These are phyloP conservation scores for Gambusia yucatana DNA, from an alignment of 2,797 vertebrate species.

Conservation along the genomic window DNA sequence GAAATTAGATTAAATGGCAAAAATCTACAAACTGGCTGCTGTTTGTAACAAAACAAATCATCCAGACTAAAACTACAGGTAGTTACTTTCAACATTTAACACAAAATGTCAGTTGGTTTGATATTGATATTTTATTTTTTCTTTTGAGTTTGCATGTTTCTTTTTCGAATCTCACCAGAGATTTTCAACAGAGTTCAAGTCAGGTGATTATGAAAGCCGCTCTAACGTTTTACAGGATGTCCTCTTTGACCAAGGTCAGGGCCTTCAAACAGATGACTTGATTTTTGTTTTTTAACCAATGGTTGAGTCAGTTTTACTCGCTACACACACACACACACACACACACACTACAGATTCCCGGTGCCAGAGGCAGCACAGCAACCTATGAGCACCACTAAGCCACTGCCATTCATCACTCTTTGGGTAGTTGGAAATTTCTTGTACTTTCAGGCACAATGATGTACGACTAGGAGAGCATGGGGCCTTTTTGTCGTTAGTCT, in stretches of 20 bases:
- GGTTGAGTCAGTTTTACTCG: background rate
- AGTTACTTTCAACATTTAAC: background rate
- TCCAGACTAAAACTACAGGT: background rate
- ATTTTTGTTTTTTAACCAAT: too few species aligned
- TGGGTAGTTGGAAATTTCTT: background rate
- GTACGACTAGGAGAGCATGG: background rate
- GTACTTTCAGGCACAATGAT: background rate
- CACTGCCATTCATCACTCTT: background rate
- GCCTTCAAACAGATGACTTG: too few species aligned
- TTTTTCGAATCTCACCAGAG: background rate
- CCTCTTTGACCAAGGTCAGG: background rate
- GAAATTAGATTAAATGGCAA: background rate
- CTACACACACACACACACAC: background rate
- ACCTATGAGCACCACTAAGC: background rate
- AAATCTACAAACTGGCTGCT: background rate
- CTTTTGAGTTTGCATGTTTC: background rate
- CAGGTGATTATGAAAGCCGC: background rate
- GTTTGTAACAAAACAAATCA: background rate
- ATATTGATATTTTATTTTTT: background rate
- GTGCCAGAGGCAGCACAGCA: background rate
- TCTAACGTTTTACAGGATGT: background rate
- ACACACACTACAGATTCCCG: background rate
- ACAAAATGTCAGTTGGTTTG: background rate
- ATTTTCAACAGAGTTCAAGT: background rate
- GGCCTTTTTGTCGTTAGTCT: background rate